Conservation (phyloP, 2,113 vertebrate species). For the Glaucomys volans region DNA sequence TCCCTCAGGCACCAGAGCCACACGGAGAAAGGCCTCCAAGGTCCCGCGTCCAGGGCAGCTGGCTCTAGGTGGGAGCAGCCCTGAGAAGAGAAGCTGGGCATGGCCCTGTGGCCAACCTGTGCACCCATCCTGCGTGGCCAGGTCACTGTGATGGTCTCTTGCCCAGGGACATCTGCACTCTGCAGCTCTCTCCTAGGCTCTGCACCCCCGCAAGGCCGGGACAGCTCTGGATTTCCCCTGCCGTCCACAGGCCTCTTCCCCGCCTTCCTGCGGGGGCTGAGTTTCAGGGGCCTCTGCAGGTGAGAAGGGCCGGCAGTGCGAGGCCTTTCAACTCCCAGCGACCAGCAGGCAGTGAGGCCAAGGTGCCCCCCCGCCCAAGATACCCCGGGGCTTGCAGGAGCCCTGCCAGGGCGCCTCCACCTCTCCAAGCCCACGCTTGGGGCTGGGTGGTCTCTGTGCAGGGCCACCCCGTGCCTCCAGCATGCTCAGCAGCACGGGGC, state of each 20-base stretch:
- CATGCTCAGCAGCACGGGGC: too few species aligned
- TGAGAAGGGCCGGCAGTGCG: not conserved
- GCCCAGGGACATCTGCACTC: too few species aligned
- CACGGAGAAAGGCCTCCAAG: too few species aligned
- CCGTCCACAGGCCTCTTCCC: not conserved
- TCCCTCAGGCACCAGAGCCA: not conserved
- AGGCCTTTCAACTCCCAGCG: accelerated
- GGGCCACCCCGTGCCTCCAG: not conserved
- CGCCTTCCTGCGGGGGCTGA: not conserved
- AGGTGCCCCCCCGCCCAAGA: not conserved
- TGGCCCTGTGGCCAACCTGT: accelerated
- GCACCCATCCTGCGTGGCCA: accelerated
- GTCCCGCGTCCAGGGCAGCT: accelerated
- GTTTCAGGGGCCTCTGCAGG: accelerated
- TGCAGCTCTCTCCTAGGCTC: too few species aligned
- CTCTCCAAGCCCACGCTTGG: accelerated
- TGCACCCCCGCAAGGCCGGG: too few species aligned
- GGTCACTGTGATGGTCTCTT: accelerated
- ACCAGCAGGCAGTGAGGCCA: accelerated
- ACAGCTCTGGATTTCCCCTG: not conserved
- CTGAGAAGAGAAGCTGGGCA: accelerated
- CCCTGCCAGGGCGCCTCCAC: not conserved
- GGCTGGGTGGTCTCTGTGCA: accelerated
- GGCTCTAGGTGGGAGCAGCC: not conserved
- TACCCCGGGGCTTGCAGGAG: accelerated